Evolutionary conservation across 2,113 vertebrate genomes (phyloP).

Genomic region (Chionodraco myersi): DNA sequence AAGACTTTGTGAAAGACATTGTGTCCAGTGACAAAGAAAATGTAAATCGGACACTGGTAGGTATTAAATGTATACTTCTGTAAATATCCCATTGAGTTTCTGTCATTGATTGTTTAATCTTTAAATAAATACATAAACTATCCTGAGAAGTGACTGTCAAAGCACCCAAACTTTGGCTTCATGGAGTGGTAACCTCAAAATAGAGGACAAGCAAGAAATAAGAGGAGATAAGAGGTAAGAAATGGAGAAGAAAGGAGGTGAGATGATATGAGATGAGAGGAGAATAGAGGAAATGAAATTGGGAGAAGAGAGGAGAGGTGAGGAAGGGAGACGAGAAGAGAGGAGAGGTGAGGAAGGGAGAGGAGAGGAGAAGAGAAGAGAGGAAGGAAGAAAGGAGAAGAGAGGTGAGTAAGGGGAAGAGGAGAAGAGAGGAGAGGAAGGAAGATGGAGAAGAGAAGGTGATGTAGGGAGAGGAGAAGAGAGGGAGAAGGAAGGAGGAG

Average conservation of each 20-base stretch:
- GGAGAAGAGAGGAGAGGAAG: not conserved
- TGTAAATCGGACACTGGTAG: not conserved
- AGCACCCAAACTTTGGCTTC: not conserved
- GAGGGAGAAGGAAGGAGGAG: no score
- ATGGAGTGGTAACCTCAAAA: not conserved
- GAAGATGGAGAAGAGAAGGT: conserved; percentile 25
- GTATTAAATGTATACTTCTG: conserved; percentile 4
- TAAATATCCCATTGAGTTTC: conserved; percentile 18
- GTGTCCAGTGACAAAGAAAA: conserved; percentile 15
- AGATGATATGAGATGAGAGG: not conserved
- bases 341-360: not conserved
- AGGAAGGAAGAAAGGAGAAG: not conserved
- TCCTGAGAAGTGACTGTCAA: conserved; percentile 19
- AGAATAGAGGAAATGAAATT: not conserved
- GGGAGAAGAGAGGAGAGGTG: not conserved
- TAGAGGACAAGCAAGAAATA: not conserved
- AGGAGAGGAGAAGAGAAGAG: conserved; percentile 4
- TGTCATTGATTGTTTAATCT: conserved; percentile 28
- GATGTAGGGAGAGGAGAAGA: not conserved
- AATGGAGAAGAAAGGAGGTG: conserved; percentile 14
- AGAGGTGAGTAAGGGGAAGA: not conserved
- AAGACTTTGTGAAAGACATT: conserved; percentile 5
- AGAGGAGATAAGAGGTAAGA: not conserved
- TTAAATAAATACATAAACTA: conserved; percentile 11
- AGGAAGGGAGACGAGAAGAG: not conserved